Percentiles rank a stretch among this genome's conserved stretches.
Conservation (phyloP, 35 echinoderm and acorn worm genomes). For the Hemicentrotus pulcherrimus region DNA sequence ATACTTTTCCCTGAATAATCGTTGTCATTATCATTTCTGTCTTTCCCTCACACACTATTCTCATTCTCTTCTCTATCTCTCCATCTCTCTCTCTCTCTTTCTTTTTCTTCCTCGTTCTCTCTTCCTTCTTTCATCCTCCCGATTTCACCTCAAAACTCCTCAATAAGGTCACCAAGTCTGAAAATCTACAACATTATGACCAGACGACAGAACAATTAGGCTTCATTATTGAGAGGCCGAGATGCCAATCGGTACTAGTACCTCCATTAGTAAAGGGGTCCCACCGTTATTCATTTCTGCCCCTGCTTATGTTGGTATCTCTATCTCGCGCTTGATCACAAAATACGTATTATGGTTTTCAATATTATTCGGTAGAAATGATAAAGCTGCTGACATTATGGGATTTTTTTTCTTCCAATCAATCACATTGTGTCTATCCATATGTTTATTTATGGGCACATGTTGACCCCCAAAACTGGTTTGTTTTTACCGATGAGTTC, state of each 20-base stretch:
- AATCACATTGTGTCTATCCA: no score
- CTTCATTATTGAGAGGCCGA: background rate
- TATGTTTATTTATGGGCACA: no score
- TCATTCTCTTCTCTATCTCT: no score
- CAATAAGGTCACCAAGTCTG: background rate
- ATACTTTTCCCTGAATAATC: background rate
- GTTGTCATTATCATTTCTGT: background rate
- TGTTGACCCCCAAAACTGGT: no score
- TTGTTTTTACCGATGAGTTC: no score
- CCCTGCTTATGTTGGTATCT: background rate
- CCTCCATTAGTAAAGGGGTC: background rate
- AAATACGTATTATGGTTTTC: background rate
- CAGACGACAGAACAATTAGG: constrained; percentile 16
- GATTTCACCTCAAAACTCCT: background rate
- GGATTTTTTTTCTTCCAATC: no score
- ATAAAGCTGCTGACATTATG: no score
- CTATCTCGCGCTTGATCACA: background rate
- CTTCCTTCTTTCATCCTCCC: no score
- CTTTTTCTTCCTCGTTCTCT: no score
- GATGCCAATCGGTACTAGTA: background rate
- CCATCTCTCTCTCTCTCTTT: no score
- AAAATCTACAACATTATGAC: background rate
- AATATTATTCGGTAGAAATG: background rate
- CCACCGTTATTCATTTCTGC: background rate
- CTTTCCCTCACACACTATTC: background rate